Conservation (phyloP, 92 coral and sea anemone genomes). For the Epizoanthus scotinus region DNA sequence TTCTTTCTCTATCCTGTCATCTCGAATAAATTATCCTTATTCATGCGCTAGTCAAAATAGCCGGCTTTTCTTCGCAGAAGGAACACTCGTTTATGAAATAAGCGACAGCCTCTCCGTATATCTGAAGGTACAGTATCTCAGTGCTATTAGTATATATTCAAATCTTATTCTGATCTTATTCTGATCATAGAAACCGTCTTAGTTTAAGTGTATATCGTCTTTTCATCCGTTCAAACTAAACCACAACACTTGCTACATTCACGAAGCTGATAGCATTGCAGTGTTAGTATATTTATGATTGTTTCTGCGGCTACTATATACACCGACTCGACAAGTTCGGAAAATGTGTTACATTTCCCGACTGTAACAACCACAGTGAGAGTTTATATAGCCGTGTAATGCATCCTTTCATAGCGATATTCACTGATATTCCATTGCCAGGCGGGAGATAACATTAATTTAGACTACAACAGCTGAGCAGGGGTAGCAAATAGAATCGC, state of each 20-base stretch:
- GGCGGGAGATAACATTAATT: too few relatives aligned
- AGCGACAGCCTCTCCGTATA: background rate
- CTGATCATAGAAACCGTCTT: background rate
- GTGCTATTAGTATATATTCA: background rate
- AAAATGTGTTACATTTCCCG: too few relatives aligned
- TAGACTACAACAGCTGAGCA: too few relatives aligned
- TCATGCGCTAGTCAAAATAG: constrained; percentile 22
- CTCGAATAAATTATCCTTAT: constrained; percentile 4
- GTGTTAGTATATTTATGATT: too few relatives aligned
- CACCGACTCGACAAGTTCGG: too few relatives aligned
- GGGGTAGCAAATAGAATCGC: background rate
- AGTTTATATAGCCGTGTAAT: too few relatives aligned
- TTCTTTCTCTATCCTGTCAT: background rate
- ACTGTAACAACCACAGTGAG: too few relatives aligned
- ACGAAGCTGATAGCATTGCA: too few relatives aligned
- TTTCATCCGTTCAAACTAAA: background rate
- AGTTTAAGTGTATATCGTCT: background rate
- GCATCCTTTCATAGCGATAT: background rate
- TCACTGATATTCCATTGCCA: background rate
- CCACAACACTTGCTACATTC: too few relatives aligned
- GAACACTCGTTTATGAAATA: background rate
- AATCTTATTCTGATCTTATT: background rate
- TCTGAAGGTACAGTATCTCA: background rate
- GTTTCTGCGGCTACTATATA: too few relatives aligned
- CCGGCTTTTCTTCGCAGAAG: background rate